These are phyloP conservation scores for Ranitomeya variabilis DNA, from an alignment of 2,113 vertebrate genomes.

Conservation along the genomic window DNA sequence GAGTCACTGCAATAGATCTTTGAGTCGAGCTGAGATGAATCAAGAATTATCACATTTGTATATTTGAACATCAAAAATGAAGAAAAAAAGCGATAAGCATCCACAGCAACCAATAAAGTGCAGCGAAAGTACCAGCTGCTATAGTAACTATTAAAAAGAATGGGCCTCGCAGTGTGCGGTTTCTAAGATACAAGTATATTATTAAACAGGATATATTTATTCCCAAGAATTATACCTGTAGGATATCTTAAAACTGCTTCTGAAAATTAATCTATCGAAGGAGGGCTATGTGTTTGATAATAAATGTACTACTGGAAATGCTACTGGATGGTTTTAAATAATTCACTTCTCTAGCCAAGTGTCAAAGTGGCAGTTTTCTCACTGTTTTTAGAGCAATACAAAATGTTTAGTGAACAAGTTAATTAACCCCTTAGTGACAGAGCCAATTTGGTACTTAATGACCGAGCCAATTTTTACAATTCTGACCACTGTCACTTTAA, in stretches of 20 bases:
- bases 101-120: constrained; percentile 6
- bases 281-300: neutral
- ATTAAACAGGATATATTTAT: constrained; percentile 25
- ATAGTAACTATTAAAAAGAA: constrained; percentile 42
- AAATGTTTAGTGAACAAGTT: neutral
- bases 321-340: neutral
- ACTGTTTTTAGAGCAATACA: neutral
- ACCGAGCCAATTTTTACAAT: no score
- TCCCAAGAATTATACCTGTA: neutral
- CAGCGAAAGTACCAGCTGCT: constrained; percentile 41
- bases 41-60: neutral
- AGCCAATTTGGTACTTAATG: no score
- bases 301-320: neutral
- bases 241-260: neutral
- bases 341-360: neutral
- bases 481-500: no score
- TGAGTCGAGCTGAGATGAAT: neutral
- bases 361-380: neutral
- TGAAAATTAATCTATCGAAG: neutral
- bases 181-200: constrained; percentile 34
- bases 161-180: neutral
- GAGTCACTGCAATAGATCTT: constrained; percentile 6
- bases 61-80: constrained; percentile 40
- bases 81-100: constrained; percentile 6
- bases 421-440: no score